Conservation (phyloP, 2,888 invertebrate species). For the Spilarctia lutea region DNA sequence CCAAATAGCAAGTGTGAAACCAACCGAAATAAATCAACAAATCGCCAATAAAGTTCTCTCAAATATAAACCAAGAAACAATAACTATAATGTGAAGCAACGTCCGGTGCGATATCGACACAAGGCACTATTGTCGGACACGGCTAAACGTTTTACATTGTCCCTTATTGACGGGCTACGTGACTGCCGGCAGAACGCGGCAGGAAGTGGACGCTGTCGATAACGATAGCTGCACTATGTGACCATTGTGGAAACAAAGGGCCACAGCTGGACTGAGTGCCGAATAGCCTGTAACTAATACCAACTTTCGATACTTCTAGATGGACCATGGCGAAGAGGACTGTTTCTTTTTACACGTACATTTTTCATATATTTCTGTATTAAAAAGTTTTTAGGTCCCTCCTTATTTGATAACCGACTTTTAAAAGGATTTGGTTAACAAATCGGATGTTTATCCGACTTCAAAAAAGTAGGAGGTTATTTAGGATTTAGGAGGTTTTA, state of each 20-base stretch:
- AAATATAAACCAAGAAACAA: constrained; percentile 52
- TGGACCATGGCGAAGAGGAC: background rate
- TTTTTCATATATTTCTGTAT: background rate
- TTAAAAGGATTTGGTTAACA: no score
- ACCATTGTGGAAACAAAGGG: constrained; percentile 47
- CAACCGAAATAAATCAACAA: constrained; percentile 30
- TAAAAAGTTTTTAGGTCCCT: background rate
- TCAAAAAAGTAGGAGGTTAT: no score
- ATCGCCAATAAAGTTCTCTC: constrained; percentile 22
- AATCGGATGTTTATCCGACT: no score
- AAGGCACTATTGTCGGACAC: constrained; percentile 26
- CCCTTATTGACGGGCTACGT: constrained; percentile 59
- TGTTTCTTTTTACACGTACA: background rate
- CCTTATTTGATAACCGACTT: no score
- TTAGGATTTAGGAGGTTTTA: no score
- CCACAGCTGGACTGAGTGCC: constrained; percentile 31
- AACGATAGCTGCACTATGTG: constrained; percentile 60
- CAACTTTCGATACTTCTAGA: background rate
- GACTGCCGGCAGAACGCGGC: constrained; percentile 59
- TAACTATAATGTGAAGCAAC: constrained; percentile 54
- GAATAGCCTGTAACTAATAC: constrained; percentile 20
- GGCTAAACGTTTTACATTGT: constrained; percentile 62
- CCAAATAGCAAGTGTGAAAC: constrained; percentile 7
- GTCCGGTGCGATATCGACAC: constrained; percentile 62
- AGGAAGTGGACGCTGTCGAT: constrained; percentile 64